These are phyloP conservation scores for Sthenelais limicola DNA, from an alignment of 2,888 invertebrate genomes.

Conservation along the genomic window DNA sequence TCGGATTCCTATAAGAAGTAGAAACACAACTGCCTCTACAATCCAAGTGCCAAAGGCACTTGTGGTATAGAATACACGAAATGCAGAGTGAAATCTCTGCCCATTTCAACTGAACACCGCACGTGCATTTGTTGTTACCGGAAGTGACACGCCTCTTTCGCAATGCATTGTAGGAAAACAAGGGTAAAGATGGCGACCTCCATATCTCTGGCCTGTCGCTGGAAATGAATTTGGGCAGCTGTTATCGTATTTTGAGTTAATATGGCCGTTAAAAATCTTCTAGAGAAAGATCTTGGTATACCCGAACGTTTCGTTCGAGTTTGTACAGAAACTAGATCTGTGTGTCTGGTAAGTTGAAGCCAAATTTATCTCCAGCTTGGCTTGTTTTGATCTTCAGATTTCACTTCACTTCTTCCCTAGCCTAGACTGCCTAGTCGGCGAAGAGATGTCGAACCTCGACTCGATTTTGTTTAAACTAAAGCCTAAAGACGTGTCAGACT, in stretches of 20 bases:
- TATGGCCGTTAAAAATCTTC: constrained; percentile 25
- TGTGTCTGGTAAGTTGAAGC: constrained; percentile 34
- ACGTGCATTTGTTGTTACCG: no score
- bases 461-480: no score
- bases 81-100: no score
- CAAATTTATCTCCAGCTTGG: not conserved
- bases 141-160: no score
- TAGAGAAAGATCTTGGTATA: constrained; percentile 20
- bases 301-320: constrained; percentile 25
- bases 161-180: constrained; percentile 27
- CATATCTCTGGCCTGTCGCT: not conserved
- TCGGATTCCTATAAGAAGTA: no score
- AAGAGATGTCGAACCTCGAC: no score
- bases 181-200: constrained; percentile 29
- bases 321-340: constrained; percentile 31
- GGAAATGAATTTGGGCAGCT: not conserved
- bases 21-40: no score
- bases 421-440: not conserved
- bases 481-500: no score
- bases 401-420: not conserved
- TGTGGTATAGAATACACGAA: no score
- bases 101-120: no score
- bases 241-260: not conserved
- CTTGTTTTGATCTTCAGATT: not conserved
- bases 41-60: no score